Evolutionary conservation across 2,113 vertebrate genomes (phyloP).

Genomic region (Peromyscus leucopus): DNA sequence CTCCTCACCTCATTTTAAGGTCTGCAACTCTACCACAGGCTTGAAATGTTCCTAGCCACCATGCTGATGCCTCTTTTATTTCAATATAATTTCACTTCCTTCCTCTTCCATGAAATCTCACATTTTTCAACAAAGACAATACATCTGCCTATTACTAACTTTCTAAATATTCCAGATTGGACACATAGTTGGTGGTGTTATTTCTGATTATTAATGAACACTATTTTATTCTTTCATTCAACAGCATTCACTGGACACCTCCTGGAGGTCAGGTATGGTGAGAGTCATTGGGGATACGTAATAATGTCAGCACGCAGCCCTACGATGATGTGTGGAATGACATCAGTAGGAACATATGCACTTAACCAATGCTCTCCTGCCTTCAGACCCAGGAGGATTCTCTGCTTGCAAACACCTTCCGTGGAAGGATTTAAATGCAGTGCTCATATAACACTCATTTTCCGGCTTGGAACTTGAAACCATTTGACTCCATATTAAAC

Average conservation of each 20-base stretch:
- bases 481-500: constrained; percentile 56
- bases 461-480: constrained; percentile 70
- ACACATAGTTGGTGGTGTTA: not conserved
- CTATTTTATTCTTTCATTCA: constrained; percentile 5
- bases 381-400: constrained; percentile 58
- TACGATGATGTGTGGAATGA: constrained; percentile 43
- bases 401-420: constrained; percentile 64
- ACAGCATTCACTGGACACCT: constrained; percentile 6
- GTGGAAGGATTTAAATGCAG: constrained; percentile 65
- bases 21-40: not conserved
- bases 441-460: constrained; percentile 57
- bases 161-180: constrained; percentile 45
- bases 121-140: constrained; percentile 1
- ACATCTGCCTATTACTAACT: not conserved
- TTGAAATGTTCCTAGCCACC: not conserved
- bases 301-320: constrained; percentile 37
- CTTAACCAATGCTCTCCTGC: constrained; percentile 8
- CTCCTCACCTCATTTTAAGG: not conserved
- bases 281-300: not conserved
- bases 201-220: constrained; percentile 50
- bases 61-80: not conserved
- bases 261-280: constrained; percentile 21
- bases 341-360: not conserved
- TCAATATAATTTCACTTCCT: constrained; percentile 30
- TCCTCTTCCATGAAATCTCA: constrained; percentile 17